Evolutionary conservation across 2,888 invertebrate species (phyloP).

Genomic region (Beris morrisii): DNA sequence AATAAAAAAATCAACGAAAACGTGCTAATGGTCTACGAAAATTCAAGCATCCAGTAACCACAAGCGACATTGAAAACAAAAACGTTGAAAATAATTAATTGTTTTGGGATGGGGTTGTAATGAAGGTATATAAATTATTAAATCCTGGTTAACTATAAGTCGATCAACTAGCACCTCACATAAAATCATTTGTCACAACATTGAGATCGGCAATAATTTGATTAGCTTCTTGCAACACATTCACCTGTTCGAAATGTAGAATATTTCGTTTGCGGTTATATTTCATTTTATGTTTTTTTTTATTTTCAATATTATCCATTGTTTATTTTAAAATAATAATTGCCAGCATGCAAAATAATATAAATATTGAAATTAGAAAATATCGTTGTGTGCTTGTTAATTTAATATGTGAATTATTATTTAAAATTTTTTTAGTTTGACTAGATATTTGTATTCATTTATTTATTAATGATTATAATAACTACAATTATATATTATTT

Average conservation of each 20-base stretch:
- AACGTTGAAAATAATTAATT: neutral
- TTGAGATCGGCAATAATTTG: conserved; percentile 53
- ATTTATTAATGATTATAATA: neutral
- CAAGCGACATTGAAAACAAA: neutral
- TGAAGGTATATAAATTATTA: neutral
- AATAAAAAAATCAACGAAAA: no score
- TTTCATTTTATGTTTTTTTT: neutral
- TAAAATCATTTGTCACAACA: conserved; percentile 56
- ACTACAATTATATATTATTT: neutral
- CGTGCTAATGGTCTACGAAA: neutral
- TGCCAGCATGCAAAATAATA: conserved; percentile 45
- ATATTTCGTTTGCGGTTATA: neutral
- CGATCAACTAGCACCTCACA: conserved; percentile 44
- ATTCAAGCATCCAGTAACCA: neutral
- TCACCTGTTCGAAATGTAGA: conserved; percentile 25
- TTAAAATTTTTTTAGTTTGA: conserved; percentile 10
- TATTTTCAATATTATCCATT: conserved; percentile 15
- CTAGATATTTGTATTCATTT: conserved; percentile 8
- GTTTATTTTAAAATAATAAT: conserved; percentile 38
- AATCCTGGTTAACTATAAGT: neutral
- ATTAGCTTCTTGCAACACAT: conserved; percentile 52
- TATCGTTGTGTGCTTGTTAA: neutral
- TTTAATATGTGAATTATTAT: conserved; percentile 10
- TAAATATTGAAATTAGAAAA: conserved; percentile 33
- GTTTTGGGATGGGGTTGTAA: neutral